phyloP scores from a whole-genome alignment of 2,797 vertebrate species.

The Synaphobranchus kaupii region DNA sequence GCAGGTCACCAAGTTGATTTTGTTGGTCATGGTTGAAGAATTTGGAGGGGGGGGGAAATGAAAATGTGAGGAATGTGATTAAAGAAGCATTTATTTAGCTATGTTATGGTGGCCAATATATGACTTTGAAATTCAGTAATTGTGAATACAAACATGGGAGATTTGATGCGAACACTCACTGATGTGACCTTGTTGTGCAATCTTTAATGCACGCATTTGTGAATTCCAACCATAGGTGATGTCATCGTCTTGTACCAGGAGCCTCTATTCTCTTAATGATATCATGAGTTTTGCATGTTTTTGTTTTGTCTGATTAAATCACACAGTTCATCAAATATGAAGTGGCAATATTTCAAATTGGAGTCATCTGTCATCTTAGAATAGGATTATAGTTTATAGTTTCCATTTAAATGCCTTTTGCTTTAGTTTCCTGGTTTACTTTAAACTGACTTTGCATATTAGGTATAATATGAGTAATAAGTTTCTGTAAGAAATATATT shows the following conservation, averaged over 20 bases:
- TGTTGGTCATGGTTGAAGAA: conserved; percentile 49
- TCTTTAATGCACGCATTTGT: conserved; percentile 22
- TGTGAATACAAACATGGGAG: conserved; percentile 6
- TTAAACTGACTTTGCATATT: conserved; percentile 16
- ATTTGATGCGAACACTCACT: conserved; percentile 7
- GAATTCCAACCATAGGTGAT: conserved; percentile 14
- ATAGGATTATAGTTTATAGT: conserved; percentile 21
- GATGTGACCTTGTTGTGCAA: conserved; percentile 22
- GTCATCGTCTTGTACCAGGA: not conserved
- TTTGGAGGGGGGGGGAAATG: not conserved
- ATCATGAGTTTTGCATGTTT: conserved; percentile 32
- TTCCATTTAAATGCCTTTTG: conserved; percentile 21
- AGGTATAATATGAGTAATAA: not conserved
- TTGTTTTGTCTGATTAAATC: conserved; percentile 21
- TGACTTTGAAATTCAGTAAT: conserved; percentile 28
- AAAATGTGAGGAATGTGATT: not conserved
- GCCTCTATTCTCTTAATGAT: conserved; percentile 1
- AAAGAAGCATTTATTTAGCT: conserved; percentile 6
- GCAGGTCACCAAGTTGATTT: conserved; percentile 49
- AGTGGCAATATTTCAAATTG: conserved; percentile 3
- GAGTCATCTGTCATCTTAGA: conserved; percentile 10
- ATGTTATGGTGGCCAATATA: conserved; percentile 17
- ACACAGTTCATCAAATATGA: not conserved
- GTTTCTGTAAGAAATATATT: conserved; percentile 13
- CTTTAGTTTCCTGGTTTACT: conserved; percentile 21